Percentiles rank a stretch among this genome's conserved stretches.
These are phyloP conservation scores for Rhyacophila evoluta DNA, from an alignment of 2,888 invertebrate species.

Conservation along the genomic window DNA sequence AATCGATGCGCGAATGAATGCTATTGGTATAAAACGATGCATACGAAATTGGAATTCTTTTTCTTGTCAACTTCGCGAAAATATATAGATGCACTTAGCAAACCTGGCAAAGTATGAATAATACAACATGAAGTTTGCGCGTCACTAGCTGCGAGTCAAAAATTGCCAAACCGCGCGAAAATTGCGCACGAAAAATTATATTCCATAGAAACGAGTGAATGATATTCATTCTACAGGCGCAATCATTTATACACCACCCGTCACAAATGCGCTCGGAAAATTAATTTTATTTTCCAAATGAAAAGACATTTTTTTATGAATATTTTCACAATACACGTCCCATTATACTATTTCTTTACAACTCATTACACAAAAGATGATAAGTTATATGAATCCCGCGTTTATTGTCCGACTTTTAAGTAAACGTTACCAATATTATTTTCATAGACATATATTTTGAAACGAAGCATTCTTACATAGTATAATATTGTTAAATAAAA, in stretches of 20 bases:
- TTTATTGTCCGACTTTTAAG: too few species aligned
- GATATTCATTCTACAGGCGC: neutral
- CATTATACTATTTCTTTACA: too few species aligned
- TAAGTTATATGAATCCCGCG: too few species aligned
- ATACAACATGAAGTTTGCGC: constrained; percentile 34
- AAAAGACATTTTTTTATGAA: too few species aligned
- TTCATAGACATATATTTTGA: too few species aligned
- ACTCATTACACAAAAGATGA: too few species aligned
- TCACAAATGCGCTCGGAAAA: too few species aligned
- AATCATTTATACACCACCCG: neutral
- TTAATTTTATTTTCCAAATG: too few species aligned
- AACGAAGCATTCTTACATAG: too few species aligned
- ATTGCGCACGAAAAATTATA: constrained; percentile 28
- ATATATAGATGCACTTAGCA: neutral
- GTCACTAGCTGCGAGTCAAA: constrained; percentile 36
- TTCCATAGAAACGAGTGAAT: neutral
- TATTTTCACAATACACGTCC: too few species aligned
- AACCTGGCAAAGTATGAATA: constrained; percentile 29
- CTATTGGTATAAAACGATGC: neutral
- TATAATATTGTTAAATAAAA: too few species aligned
- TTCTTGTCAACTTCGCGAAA: neutral
- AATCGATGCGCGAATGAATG: neutral
- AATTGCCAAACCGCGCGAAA: constrained; percentile 28
- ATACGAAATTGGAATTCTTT: neutral
- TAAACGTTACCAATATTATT: too few species aligned